These are phyloP conservation scores for Mormyrus hasselquistii DNA, from an alignment of 2,797 vertebrate genomes.

Conservation along the genomic window DNA sequence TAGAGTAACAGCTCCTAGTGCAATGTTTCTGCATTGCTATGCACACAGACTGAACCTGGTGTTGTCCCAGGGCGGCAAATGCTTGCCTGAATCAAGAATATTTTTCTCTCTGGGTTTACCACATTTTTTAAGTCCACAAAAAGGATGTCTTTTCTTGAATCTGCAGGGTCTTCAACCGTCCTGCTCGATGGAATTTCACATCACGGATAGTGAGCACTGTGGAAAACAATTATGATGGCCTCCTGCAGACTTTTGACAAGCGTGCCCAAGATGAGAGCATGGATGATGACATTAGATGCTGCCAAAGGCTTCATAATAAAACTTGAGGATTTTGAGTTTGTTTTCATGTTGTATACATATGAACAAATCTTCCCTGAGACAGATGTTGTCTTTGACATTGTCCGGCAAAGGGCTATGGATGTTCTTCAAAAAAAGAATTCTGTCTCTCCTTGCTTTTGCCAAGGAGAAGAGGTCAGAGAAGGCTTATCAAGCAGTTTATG, in stretches of 20 bases:
- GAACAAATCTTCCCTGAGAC: neutral
- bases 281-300: neutral
- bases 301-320: neutral
- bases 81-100: no score
- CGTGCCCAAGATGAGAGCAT: neutral
- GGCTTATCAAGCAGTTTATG: neutral
- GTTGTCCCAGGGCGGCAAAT: no score
- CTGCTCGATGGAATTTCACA: neutral
- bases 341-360: neutral
- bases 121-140: no score
- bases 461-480: slow-evolving; percentile 20
- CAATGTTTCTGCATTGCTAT: no score
- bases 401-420: neutral
- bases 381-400: neutral
- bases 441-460: slow-evolving; percentile 13
- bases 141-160: no score
- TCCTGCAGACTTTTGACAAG: no score
- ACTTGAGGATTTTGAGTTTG: neutral
- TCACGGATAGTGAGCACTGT: neutral
- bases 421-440: slow-evolving; percentile 7
- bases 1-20: no score
- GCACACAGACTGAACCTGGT: no score
- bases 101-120: no score
- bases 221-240: neutral
- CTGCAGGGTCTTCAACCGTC: neutral